Evolutionary conservation across 2,797 vertebrate species (phyloP).

Genomic region (Chelonia mydas): DNA sequence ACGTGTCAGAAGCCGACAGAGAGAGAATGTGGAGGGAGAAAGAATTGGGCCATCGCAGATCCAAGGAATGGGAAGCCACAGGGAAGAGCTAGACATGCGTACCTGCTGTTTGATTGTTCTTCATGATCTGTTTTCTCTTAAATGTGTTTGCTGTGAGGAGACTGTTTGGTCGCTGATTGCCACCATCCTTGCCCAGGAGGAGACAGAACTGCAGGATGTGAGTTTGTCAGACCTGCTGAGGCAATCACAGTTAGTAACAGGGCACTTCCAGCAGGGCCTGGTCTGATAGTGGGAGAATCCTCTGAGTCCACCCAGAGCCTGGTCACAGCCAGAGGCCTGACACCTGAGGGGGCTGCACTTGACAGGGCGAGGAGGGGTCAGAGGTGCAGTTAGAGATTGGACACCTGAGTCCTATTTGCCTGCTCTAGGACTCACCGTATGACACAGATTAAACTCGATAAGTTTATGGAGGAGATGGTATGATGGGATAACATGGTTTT

Average conservation of each 20-base stretch:
- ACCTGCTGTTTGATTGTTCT: not conserved
- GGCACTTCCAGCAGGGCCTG: not conserved
- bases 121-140: slow-evolving; percentile 27
- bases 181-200: not conserved
- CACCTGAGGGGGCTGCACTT: not conserved
- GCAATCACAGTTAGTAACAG: not conserved
- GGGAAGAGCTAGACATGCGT: not conserved
- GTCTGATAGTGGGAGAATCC: not conserved
- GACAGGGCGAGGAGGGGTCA: not conserved
- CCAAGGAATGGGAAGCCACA: not conserved
- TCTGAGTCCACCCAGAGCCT: accelerated
- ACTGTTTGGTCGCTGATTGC: too few relatives aligned
- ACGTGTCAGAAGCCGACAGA: not conserved
- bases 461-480: too few relatives aligned
- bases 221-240: not conserved
- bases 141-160: not conserved
- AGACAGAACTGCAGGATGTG: not conserved
- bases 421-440: not conserved
- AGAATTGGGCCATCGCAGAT: not conserved
- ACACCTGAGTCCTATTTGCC: too few relatives aligned
- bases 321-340: accelerated
- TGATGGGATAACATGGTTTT: too few relatives aligned
- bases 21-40: not conserved
- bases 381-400: not conserved
- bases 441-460: too few relatives aligned